These are phyloP conservation scores for Agonum fuliginosum DNA, from an alignment of 2,888 invertebrate species.

Conservation along the genomic window DNA sequence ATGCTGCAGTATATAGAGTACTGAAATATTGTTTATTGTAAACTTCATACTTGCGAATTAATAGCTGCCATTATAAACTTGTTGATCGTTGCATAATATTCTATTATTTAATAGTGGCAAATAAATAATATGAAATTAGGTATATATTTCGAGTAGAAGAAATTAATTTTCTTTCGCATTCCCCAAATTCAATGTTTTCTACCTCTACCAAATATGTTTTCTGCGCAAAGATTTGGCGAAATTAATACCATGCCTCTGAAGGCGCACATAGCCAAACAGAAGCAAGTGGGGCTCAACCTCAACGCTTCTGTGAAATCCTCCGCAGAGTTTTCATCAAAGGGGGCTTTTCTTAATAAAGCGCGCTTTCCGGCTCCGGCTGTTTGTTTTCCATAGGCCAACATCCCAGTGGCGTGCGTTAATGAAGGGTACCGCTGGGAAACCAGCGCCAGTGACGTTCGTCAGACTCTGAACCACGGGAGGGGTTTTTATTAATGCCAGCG, in stretches of 20 bases:
- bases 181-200: too few relatives aligned
- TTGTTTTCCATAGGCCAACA: slow-evolving; percentile 50
- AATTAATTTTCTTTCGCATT: too few relatives aligned
- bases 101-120: too few relatives aligned
- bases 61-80: too few relatives aligned
- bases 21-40: too few relatives aligned
- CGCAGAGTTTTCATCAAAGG: slow-evolving; percentile 56
- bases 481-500: slow-evolving; percentile 39
- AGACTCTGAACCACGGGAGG: slow-evolving; percentile 40
- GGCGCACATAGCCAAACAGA: background rate
- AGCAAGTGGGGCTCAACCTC: background rate
- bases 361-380: slow-evolving; percentile 54
- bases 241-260: slow-evolving; percentile 2
- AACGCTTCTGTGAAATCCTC: background rate
- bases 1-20: too few relatives aligned
- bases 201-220: too few relatives aligned
- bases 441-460: slow-evolving; percentile 39
- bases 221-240: slow-evolving; percentile 28
- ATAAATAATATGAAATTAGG: too few relatives aligned
- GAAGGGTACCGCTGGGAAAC: slow-evolving; percentile 47
- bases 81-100: too few relatives aligned
- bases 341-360: slow-evolving; percentile 57
- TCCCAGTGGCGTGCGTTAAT: slow-evolving; percentile 54
- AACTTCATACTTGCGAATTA: too few relatives aligned
- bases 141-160: too few relatives aligned